A percentile compares a stretch with the other conserved stretches of the same genome.
Evolutionary conservation across 2,888 invertebrate genomes (phyloP).

Genomic region (Erebia palarica): DNA sequence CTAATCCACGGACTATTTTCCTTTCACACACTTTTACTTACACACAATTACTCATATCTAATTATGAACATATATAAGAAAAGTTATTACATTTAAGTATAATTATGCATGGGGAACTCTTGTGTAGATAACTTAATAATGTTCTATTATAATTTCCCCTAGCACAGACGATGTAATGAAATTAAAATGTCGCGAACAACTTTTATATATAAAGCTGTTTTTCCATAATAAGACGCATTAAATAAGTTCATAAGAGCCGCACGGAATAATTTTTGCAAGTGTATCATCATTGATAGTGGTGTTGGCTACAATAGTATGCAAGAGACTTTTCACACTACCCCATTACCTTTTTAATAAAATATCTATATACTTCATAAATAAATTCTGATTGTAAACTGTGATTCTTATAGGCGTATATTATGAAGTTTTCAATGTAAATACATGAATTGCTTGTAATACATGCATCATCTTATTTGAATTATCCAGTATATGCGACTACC

Average conservation of each 20-base stretch:
- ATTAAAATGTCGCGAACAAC: constrained; percentile 26
- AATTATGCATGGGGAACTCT: constrained; percentile 8
- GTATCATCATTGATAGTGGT: constrained; percentile 34
- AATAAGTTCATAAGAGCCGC: constrained; percentile 36
- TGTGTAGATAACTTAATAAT: constrained; percentile 20
- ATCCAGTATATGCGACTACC: too few species aligned
- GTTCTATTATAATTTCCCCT: constrained; percentile 8
- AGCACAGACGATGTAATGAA: constrained; percentile 12
- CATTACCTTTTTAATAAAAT: too few species aligned
- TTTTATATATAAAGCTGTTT: constrained; percentile 32
- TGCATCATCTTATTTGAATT: too few species aligned
- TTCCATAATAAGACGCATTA: constrained; percentile 33
- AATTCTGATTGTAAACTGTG: too few species aligned
- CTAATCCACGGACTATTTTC: background rate
- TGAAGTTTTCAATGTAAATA: too few species aligned
- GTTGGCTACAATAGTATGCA: background rate
- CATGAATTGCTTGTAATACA: too few species aligned
- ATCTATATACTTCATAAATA: too few species aligned
- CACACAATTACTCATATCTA: background rate
- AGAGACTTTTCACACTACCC: background rate
- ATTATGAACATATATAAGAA: constrained; percentile 11
- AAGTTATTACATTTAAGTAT: constrained; percentile 3
- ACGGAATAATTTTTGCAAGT: constrained; percentile 50
- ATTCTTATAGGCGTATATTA: too few species aligned
- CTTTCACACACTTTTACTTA: background rate